These are phyloP conservation scores for Hyperopisus bebe DNA, from an alignment of 2,113 vertebrate genomes.

Conservation along the genomic window DNA sequence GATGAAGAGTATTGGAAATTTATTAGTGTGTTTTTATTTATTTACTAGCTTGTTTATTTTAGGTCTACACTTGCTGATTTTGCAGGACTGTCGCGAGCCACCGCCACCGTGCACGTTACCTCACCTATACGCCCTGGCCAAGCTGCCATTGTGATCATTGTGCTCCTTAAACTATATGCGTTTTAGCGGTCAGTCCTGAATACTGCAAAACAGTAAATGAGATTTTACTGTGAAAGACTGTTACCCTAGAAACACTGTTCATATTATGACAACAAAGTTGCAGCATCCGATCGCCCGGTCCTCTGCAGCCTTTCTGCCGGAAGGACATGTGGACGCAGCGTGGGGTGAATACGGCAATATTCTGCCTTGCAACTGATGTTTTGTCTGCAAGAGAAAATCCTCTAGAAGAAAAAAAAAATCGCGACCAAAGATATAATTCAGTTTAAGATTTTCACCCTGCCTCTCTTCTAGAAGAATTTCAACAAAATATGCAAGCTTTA, in stretches of 20 bases:
- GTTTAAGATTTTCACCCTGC: constrained; percentile 44
- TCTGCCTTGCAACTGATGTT: constrained; percentile 33
- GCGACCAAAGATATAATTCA: constrained; percentile 54
- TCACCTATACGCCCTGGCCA: neutral
- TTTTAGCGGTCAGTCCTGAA: neutral
- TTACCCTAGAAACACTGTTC: neutral
- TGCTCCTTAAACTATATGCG: neutral
- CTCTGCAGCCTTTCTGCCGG: neutral
- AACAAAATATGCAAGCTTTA: constrained; percentile 78
- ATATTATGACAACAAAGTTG: neutral
- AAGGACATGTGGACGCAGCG: constrained; percentile 19
- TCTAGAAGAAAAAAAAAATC: constrained; percentile 37
- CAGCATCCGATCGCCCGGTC: neutral
- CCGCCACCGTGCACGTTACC: neutral
- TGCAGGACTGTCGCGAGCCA: neutral
- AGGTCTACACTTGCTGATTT: neutral
- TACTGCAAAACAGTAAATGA: neutral
- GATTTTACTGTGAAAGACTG: neutral
- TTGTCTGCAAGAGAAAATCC: constrained; percentile 37
- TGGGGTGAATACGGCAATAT: constrained; percentile 11
- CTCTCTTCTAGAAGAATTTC: constrained; percentile 50
- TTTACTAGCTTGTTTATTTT: neutral
- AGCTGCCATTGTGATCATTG: neutral
- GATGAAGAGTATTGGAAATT: neutral
- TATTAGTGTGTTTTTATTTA: neutral